These are phyloP conservation scores for Plebejus argus DNA, from an alignment of 2,888 invertebrate species.

Conservation along the genomic window DNA sequence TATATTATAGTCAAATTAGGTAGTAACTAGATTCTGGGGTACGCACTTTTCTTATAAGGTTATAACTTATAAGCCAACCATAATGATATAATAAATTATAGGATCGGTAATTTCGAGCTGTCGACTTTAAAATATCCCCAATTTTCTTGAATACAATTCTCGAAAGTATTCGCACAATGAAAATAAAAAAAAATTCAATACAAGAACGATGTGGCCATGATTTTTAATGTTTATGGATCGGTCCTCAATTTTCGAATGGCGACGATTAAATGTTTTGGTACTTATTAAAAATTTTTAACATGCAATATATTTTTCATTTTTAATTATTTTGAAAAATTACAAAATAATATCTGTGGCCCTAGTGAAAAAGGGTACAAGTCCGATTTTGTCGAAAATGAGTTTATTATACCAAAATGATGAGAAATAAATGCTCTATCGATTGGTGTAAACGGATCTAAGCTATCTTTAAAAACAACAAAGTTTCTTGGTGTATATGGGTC, in stretches of 20 bases:
- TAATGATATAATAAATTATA: background rate
- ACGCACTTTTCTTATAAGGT: background rate
- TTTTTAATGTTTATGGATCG: background rate
- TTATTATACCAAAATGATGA: too few species aligned
- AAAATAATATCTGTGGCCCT: too few species aligned
- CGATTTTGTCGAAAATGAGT: too few species aligned
- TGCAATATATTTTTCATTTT: background rate
- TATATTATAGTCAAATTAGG: too few species aligned
- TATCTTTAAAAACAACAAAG: too few species aligned
- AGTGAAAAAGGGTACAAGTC: too few species aligned
- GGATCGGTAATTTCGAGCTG: background rate
- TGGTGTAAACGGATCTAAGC: too few species aligned
- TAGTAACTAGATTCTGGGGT: too few species aligned
- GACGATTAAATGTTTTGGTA: background rate
- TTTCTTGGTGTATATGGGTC: too few species aligned
- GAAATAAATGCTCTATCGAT: too few species aligned
- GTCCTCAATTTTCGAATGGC: background rate
- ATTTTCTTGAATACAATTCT: constrained; percentile 5
- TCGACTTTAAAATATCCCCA: background rate
- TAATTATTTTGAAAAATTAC: too few species aligned
- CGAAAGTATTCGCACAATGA: constrained; percentile 12
- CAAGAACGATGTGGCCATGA: background rate
- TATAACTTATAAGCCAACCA: background rate
- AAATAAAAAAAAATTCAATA: constrained; percentile 9
- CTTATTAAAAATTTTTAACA: background rate